Evolutionary conservation across 2,113 vertebrate genomes (phyloP).

Genomic region (Riparia riparia): DNA sequence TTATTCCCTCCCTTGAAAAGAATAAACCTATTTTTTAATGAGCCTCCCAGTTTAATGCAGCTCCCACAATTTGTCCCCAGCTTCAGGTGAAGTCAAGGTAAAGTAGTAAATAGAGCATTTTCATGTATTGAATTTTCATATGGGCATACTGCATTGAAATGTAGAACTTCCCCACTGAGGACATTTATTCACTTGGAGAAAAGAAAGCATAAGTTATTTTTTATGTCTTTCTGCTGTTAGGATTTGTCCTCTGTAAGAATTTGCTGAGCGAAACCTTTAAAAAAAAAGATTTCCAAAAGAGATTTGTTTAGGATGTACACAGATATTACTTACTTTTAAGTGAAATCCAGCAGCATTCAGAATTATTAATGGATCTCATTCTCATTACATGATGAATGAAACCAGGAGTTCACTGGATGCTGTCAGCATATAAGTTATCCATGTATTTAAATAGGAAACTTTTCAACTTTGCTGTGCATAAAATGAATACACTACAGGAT

Average conservation of each 20-base stretch:
- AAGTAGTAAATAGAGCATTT: neutral
- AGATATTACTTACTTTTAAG: neutral
- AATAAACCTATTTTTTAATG: neutral
- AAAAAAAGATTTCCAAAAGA: neutral
- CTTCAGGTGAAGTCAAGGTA: neutral
- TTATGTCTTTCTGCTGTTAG: neutral
- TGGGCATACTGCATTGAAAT: neutral
- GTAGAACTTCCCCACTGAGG: neutral
- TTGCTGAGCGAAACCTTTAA: neutral
- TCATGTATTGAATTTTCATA: neutral
- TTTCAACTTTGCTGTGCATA: neutral
- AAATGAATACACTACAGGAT: neutral
- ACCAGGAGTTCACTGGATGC: neutral
- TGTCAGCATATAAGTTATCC: neutral
- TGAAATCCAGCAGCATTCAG: neutral
- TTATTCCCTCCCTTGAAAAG: neutral
- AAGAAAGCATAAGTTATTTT: neutral
- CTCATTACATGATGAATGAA: neutral
- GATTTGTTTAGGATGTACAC: neutral
- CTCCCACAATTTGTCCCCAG: neutral
- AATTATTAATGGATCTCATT: neutral
- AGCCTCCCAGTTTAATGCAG: neutral
- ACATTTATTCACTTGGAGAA: neutral
- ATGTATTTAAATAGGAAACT: neutral
- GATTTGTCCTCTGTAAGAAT: neutral